These are phyloP conservation scores for Acanthoscelides obtectus DNA, from an alignment of 2,888 invertebrate species.

Conservation along the genomic window DNA sequence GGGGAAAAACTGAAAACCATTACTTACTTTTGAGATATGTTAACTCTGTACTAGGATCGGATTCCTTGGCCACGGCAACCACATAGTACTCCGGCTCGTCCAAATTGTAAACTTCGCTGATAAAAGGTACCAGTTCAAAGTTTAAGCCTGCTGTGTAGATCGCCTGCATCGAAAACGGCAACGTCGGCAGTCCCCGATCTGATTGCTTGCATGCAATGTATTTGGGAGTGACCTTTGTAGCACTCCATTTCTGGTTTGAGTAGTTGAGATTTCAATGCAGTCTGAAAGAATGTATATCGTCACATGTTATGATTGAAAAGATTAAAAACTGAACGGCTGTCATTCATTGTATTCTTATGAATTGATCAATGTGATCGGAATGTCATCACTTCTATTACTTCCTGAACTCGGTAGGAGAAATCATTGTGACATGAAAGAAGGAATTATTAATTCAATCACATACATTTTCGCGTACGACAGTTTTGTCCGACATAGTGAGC, in stretches of 20 bases:
- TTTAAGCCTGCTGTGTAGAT: slow-evolving; percentile 79
- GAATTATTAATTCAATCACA: too few species aligned
- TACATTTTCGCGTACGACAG: too few species aligned
- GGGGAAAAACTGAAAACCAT: too few species aligned
- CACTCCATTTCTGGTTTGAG: slow-evolving; percentile 79
- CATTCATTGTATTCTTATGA: too few species aligned
- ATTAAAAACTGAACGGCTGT: too few species aligned
- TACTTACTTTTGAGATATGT: slow-evolving; percentile 78
- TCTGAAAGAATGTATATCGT: too few species aligned
- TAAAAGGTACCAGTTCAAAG: slow-evolving; percentile 71
- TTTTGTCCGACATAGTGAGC: too few species aligned
- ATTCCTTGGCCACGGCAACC: slow-evolving; percentile 91
- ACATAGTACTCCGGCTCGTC: slow-evolving; percentile 87
- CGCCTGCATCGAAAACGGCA: slow-evolving; percentile 88
- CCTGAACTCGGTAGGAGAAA: too few species aligned
- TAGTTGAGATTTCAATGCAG: slow-evolving; percentile 79
- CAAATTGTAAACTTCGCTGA: slow-evolving; percentile 76
- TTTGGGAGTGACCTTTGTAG: slow-evolving; percentile 76
- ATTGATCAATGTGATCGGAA: too few species aligned
- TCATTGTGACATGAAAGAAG: too few species aligned
- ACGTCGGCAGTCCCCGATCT: slow-evolving; percentile 73
- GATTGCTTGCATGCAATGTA: slow-evolving; percentile 77
- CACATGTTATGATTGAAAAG: too few species aligned
- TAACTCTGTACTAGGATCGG: slow-evolving; percentile 84
- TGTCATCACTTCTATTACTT: too few species aligned